Conservation (phyloP, 2,113 vertebrate species). For the cattle (Bos taurus) region ARS-UCD2.0 NC_037356.1:28035001-28035500, state of each 20-base stretch:
- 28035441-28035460: slow-evolving; percentile 72
- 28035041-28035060: slow-evolving; percentile 42
- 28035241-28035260: slow-evolving; percentile 53
- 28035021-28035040: slow-evolving; percentile 29
- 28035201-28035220: slow-evolving; percentile 64
- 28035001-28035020: slow-evolving; percentile 53
- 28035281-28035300: slow-evolving; percentile 74
- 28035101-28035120: slow-evolving; percentile 65
- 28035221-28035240: slow-evolving; percentile 73
- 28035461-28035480: slow-evolving; percentile 76
- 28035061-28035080: slow-evolving; percentile 46
- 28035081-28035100: slow-evolving; percentile 20
- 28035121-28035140: slow-evolving; percentile 45
- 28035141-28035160: slow-evolving; percentile 46
- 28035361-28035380: slow-evolving; percentile 39
- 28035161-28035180: slow-evolving; percentile 60
- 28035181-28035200: slow-evolving; percentile 42
- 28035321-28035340: slow-evolving; percentile 62
- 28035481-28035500: slow-evolving; percentile 69
- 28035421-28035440: slow-evolving; percentile 62
- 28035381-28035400: slow-evolving; percentile 63
- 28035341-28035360: slow-evolving; percentile 40
- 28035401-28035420: slow-evolving; percentile 65
- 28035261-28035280: slow-evolving; percentile 67
- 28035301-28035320: slow-evolving; percentile 68